These are phyloP conservation scores for Creontiades dilutus DNA, from an alignment of 2,888 invertebrate species.

Conservation along the genomic window DNA sequence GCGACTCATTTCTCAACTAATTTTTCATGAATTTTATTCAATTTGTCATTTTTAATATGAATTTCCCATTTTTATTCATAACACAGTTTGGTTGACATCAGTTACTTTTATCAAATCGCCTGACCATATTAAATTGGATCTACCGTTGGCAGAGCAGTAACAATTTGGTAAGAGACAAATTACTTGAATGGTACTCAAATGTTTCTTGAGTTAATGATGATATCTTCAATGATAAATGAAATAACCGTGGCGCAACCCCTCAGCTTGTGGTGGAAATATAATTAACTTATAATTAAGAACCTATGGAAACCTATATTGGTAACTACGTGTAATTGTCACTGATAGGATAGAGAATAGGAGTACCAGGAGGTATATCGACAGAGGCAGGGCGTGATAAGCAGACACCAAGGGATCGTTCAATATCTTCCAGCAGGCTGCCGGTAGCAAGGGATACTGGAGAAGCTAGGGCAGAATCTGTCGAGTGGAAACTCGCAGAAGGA, in stretches of 20 bases:
- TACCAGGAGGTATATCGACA: conserved; percentile 63
- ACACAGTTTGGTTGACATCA: too few species aligned
- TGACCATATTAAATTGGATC: too few species aligned
- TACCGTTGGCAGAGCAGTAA: too few species aligned
- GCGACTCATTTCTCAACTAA: too few species aligned
- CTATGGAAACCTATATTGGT: neutral
- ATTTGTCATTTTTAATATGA: too few species aligned
- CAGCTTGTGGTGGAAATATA: neutral
- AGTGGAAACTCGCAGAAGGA: conserved; percentile 75
- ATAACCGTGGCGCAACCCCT: neutral
- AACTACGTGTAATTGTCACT: conserved; percentile 64
- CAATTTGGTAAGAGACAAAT: too few species aligned
- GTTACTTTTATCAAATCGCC: too few species aligned
- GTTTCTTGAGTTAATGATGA: too few species aligned
- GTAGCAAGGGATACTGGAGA: conserved; percentile 74
- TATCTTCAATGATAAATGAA: too few species aligned
- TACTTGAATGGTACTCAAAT: too few species aligned
- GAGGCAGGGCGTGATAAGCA: conserved; percentile 74
- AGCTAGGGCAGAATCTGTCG: conserved; percentile 69
- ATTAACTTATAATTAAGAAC: neutral
- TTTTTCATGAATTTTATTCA: too few species aligned
- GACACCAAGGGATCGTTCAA: conserved; percentile 75
- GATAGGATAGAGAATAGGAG: conserved; percentile 65
- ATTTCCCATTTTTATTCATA: too few species aligned
- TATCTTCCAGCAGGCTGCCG: conserved; percentile 75